Evolutionary conservation across 2,888 invertebrate species (phyloP), one percentile per base, ranked within the genome.

Genomic region (Mamestra brassicae): DNA sequence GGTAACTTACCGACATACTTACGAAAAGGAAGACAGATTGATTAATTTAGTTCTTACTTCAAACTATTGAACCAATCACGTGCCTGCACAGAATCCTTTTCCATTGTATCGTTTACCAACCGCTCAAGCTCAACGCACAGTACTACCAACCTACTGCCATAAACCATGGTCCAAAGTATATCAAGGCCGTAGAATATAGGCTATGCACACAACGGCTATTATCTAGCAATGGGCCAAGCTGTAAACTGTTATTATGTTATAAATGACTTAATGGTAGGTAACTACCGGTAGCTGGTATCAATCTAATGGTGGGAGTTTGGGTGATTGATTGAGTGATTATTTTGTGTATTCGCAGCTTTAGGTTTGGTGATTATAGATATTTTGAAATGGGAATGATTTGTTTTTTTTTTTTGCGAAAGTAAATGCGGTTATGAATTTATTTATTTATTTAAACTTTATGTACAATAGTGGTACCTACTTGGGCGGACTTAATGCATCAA

Each of bases 121-220:
- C 17, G 11, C 26, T 26, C 26, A 36, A 66, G 26, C 26, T 26
- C 58, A 54, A 42, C 17, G 0, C 36, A 11, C 47, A 58, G 60
- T 50, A 50, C 17, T 57, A 57, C 62, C 60, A 52, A 34, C 26
- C 10, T 42, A 55, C 66, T 15, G 47, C 52, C 45, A 77, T 71
- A 82, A 77, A 66, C 26, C 55, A 64, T 77, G 68, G n/a, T 54
- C 4, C 45, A 2, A 70, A 81, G 69, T 66, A 60, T 52, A 74
- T 26, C 84, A 81, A 81, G 84, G 84, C 60, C 57, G 5, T 36
- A 60, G 62, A 60, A 70, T 79, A 73, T 78, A 81, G 84, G 84
- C 74, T 60, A 52, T 78, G 80, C 47, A 81, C 57, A 81, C 84
- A 72, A 54, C 68, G 15, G 36, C 72, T 50, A 60, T 83, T 79